Conservation (phyloP, 64 coral and sea anemone species). For the Montipora efflorescens region DNA sequence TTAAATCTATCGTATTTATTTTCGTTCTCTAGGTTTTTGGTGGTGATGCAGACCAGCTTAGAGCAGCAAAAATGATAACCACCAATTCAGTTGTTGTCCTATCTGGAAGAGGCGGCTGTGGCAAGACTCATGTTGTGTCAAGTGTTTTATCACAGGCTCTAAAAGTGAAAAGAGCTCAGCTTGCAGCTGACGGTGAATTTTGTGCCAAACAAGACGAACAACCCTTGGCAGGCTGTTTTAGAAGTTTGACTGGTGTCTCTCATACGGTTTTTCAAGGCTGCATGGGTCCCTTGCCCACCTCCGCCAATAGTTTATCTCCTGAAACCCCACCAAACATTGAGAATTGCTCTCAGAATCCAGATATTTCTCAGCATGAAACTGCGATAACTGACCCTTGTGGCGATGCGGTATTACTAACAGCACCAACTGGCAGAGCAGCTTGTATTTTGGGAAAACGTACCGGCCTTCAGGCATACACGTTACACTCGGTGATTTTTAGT, state of each 20-base stretch:
- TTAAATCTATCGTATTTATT: not conserved
- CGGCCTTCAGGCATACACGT: constrained; percentile 33
- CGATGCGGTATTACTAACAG: constrained; percentile 60
- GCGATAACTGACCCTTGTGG: constrained; percentile 1
- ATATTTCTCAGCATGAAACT: not conserved
- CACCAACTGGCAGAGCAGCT: constrained; percentile 77
- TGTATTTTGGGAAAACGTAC: constrained; percentile 71
- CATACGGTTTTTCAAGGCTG: no score
- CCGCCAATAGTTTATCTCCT: no score
- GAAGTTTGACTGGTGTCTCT: no score
- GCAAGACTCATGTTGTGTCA: constrained; percentile 72
- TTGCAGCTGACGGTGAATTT: not conserved
- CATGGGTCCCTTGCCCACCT: no score
- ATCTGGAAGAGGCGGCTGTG: constrained; percentile 75
- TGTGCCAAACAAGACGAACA: not conserved
- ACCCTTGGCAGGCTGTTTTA: no score
- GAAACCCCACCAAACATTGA: no score
- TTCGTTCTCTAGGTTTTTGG: constrained; percentile 51
- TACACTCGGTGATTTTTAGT: constrained; percentile 74
- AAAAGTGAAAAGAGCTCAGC: not conserved
- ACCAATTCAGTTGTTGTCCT: constrained; percentile 53
- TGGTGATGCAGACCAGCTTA: constrained; percentile 65
- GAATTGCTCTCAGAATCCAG: no score
- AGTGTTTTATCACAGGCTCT: constrained; percentile 25
- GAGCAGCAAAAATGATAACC: constrained; percentile 52